Evolutionary conservation across 2,113 vertebrate genomes (phyloP).

Genomic region (Petrocephalus zakoni): DNA sequence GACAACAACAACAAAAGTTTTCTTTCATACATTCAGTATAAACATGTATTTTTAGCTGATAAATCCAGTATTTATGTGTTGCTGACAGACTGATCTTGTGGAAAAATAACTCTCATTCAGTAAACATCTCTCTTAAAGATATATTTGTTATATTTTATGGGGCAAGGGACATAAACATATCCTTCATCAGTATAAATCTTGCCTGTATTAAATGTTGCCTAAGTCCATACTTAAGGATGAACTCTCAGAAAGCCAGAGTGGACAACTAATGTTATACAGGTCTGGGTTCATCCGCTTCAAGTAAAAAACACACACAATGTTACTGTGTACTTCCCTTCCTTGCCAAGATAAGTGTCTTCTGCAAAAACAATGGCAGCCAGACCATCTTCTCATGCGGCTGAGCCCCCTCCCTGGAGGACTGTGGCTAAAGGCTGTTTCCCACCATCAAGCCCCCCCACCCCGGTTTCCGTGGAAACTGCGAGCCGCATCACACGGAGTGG

Average conservation of each 20-base stretch:
- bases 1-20: slow-evolving; percentile 14
- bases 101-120: slow-evolving; percentile 12
- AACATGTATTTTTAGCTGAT: background rate
- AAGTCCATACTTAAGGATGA: background rate
- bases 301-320: slow-evolving; percentile 53
- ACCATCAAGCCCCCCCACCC: slow-evolving; percentile 19
- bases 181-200: slow-evolving; percentile 4
- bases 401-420: slow-evolving; percentile 36
- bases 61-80: background rate
- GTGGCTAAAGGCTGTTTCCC: slow-evolving; percentile 27
- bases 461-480: slow-evolving; percentile 12
- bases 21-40: slow-evolving; percentile 1
- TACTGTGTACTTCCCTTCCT: slow-evolving; percentile 43
- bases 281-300: slow-evolving; percentile 61
- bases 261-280: slow-evolving; percentile 34
- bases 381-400: background rate
- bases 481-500: slow-evolving; percentile 68
- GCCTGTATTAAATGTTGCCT: background rate
- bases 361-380: background rate
- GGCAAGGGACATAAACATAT: background rate
- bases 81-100: slow-evolving; percentile 4
- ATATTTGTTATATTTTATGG: background rate
- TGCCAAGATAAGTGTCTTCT: slow-evolving; percentile 30
- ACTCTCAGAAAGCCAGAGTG: background rate
- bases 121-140: slow-evolving; percentile 11